Conservation (phyloP, 2,888 invertebrate species). For the Chloroclysta siterata region DNA sequence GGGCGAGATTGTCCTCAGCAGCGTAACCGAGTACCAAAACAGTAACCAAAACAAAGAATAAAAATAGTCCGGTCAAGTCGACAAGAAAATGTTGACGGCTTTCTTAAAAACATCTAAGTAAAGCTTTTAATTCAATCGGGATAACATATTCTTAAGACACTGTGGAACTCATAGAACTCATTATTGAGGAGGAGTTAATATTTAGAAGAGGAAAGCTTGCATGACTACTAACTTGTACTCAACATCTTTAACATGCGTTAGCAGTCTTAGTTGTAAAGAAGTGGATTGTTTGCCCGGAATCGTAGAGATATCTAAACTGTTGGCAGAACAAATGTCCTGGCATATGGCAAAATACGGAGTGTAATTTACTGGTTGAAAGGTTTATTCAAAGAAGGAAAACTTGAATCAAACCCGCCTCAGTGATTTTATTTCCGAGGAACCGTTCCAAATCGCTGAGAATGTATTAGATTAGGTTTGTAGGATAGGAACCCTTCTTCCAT, state of each 20-base stretch:
- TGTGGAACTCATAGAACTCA: too few species aligned
- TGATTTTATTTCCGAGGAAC: neutral
- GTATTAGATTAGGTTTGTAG: neutral
- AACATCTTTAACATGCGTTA: neutral
- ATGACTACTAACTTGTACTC: neutral
- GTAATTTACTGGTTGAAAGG: neutral
- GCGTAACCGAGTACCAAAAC: too few species aligned
- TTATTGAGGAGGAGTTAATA: too few species aligned
- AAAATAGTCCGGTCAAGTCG: too few species aligned
- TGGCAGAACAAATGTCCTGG: constrained; percentile 1
- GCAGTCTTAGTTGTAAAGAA: neutral
- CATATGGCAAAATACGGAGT: neutral
- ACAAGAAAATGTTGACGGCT: too few species aligned
- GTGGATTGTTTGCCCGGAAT: neutral
- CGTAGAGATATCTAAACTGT: neutral
- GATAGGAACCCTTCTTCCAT: neutral
- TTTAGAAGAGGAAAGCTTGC: too few species aligned
- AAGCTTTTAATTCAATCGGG: too few species aligned
- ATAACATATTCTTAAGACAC: too few species aligned
- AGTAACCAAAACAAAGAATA: too few species aligned
- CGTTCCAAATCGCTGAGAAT: neutral
- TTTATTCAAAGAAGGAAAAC: constrained; percentile 2
- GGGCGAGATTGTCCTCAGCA: too few species aligned
- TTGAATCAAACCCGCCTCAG: constrained; percentile 5
- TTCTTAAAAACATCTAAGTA: too few species aligned